Base-by-base conservation (phyloP, 92 coral and sea anemone species). In the Porites cylindrica region DNA sequence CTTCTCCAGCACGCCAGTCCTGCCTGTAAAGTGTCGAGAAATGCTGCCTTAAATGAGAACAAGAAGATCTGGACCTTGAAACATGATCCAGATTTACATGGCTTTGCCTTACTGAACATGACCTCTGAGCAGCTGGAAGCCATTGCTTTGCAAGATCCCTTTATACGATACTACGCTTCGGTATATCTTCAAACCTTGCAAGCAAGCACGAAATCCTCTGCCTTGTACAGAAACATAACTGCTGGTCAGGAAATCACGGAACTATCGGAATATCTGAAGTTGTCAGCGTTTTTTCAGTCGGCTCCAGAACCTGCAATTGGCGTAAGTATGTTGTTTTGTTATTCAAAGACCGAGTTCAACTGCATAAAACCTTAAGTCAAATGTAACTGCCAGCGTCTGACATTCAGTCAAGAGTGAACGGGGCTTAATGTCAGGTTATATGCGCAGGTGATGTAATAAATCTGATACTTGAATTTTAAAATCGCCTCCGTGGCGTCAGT, bases 41-140 rank as follows among this genome's bases (percentile, higher is more conserved):
- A 69, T 18, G 32, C 75, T 54, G 85, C 56, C 10, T 23, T 81
- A n/a, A 32, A 18, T 18, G 9, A 52, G 20, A 81, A 70, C 58
- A 53, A 58, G 77, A 43, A 58, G 58, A 81, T 10, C 11, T 81
- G 14, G 67, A 81, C 77, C 2, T 53, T 26, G 0, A 81, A 54
- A 56, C 14, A 53, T n/a, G 77, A 81, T 18, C 77, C 77, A 1
- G 52, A 29, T 5, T 20, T 20, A 60, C 70, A 60, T 63, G 80
- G 51, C 64, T 83, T 58, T 66, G 88, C 88, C 29, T 1, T 51
- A 50, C 16, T 83, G 29, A 83, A 83, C 18, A 83, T 83, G 88
- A 83, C 88, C 13, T 8, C 18, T 4, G 16, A 74, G 51, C 51
- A 83, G 64, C 73, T 83, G 63, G 20, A 0, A 62, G 74, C 51